A percentile compares a stretch with the other conserved stretches of the same genome.
Conservation (phyloP, 2,113 vertebrate species). For the Prinia subflava region DNA sequence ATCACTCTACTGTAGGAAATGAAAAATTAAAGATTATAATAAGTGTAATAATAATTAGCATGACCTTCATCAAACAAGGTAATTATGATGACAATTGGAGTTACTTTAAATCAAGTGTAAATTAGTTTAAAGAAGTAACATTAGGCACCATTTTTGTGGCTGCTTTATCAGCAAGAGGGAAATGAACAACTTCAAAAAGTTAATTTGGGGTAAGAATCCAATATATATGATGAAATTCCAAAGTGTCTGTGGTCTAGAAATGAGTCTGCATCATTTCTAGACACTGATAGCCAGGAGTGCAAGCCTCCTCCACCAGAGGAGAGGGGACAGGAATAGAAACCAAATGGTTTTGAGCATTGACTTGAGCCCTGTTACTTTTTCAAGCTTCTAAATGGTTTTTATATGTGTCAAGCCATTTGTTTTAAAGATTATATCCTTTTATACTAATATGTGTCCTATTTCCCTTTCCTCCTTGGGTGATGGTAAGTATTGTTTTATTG, state of each 20-base stretch:
- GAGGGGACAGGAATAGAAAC: neutral
- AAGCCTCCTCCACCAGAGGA: neutral
- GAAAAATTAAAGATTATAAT: neutral
- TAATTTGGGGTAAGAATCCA: neutral
- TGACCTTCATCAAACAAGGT: neutral
- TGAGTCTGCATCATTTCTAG: neutral
- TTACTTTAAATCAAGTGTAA: neutral
- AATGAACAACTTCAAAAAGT: neutral
- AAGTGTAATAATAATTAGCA: neutral
- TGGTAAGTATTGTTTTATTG: neutral
- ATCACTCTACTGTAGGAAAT: neutral
- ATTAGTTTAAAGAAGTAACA: neutral
- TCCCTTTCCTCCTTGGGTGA: neutral
- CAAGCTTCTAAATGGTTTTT: neutral
- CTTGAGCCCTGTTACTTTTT: neutral
- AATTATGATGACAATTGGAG: neutral
- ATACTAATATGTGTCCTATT: neutral
- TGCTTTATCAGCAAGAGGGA: neutral
- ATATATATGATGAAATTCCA: neutral
- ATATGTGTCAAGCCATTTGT: neutral
- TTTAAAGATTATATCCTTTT: neutral
- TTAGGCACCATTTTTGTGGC: neutral
- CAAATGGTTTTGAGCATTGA: neutral
- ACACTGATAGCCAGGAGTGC: neutral
- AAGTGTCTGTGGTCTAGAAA: neutral